Evolutionary conservation across 1,140 invertebrate genomes (phyloP), one percentile per base, ranked within the genome.

Genomic region (Adoxophyes honmai): DNA sequence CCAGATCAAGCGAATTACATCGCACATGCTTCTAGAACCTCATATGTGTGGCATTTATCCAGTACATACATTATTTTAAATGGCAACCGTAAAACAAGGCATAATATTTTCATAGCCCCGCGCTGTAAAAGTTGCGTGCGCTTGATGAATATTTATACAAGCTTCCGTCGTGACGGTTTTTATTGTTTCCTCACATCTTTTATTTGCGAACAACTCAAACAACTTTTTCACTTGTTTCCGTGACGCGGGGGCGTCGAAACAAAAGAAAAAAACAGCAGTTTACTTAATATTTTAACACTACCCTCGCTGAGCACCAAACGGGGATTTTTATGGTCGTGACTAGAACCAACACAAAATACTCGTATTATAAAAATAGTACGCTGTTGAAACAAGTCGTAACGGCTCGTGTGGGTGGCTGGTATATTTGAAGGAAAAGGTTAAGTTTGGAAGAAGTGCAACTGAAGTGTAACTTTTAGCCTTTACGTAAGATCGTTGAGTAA

Each of bases 141-240:
- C 15, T 33, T 53, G 15, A 53, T 53, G 52, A 53, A 36, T 53
- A 53, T 53, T 53, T 35, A 52, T 52, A 53, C 52, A 21, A 10
- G 33, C 28, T 36, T 21, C 16, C 52, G 33, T 34, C 33, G 7
- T 52, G 14, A 44, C 15, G 39, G 39, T 48, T 48, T 33, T 48
- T 48, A 44, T 44, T 44, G 39, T 42, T 42, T 42, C 39, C 38
- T 16, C 39, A 21, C 39, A 16, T 18, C n/a, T 15, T 35, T 35
- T 8, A 16, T 53, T 8, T 34, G 10, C 13, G n/a, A 53, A 34
- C 14, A n/a, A 35, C 14, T 53, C 5, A 11, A 35, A 53, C 52
- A 53, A 48, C 18, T 48, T 48, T 44, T 33, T 28, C 21, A 28
- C 21, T n/a, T 48, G 18, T 48, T 48, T 6, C 18, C n/a, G 11